Percentiles rank a stretch among this genome's conserved stretches.
These are phyloP conservation scores for Chionoecetes opilio DNA, from an alignment of 1,140 invertebrate genomes.

Conservation along the genomic window DNA sequence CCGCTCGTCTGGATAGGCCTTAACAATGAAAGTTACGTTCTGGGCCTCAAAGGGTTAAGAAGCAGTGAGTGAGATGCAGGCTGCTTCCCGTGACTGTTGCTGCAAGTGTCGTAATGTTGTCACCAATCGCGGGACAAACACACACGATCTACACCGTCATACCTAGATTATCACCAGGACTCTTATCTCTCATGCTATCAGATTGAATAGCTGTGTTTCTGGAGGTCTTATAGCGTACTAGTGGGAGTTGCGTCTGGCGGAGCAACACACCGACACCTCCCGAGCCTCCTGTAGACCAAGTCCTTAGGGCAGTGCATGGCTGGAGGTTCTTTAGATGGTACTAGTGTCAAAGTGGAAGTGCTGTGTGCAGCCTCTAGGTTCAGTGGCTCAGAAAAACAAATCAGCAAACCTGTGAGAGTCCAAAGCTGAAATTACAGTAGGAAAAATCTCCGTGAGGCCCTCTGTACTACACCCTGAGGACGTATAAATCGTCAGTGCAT, in stretches of 20 bases:
- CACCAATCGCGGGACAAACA: background rate
- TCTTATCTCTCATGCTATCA: conserved; percentile 29
- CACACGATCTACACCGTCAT: background rate
- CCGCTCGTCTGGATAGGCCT: no score
- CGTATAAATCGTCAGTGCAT: no score
- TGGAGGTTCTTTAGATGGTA: background rate
- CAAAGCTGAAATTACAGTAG: no score
- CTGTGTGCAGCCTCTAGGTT: background rate
- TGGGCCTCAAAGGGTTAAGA: no score
- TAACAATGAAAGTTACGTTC: no score
- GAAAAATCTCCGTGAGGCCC: no score
- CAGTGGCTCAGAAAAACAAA: background rate
- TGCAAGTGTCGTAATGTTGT: background rate
- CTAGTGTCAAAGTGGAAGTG: background rate
- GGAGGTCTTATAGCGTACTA: background rate
- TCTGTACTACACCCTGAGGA: no score
- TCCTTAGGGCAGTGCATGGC: no score
- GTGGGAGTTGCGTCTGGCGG: background rate
- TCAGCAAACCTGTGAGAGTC: no score
- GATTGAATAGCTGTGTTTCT: background rate
- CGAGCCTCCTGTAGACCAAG: background rate
- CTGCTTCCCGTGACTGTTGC: background rate
- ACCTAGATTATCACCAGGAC: background rate
- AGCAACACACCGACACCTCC: background rate
- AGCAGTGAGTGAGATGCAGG: background rate